These are phyloP conservation scores for Cryptotis parvus DNA, from an alignment of 2,113 vertebrate genomes.

Conservation along the genomic window DNA sequence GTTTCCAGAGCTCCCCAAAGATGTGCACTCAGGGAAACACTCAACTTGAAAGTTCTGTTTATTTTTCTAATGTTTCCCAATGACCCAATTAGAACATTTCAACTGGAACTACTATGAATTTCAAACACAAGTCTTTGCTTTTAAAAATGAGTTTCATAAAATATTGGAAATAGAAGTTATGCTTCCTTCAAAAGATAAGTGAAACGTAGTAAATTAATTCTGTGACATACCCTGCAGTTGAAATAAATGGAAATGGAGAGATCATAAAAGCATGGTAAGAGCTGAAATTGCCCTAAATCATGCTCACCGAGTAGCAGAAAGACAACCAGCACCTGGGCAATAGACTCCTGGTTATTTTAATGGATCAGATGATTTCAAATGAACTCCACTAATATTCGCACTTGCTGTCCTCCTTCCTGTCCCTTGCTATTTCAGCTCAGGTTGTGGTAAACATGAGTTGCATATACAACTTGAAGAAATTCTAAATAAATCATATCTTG, in stretches of 20 bases:
- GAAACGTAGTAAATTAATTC: slow-evolving; percentile 1
- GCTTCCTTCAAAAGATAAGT: neutral
- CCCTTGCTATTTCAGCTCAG: too few species aligned
- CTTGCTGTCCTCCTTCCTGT: too few species aligned
- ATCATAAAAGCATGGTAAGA: neutral
- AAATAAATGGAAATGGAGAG: neutral
- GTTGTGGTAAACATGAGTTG: too few species aligned
- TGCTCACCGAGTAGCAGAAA: neutral
- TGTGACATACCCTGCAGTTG: neutral
- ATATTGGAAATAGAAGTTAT: neutral
- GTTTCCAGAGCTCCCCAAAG: too few species aligned
- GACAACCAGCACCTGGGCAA: neutral
- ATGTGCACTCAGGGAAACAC: too few species aligned
- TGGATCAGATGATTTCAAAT: neutral
- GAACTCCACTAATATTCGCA: neutral
- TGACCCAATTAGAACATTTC: neutral
- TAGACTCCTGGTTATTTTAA: slow-evolving; percentile 23
- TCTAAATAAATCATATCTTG: too few species aligned
- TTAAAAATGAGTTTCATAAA: neutral
- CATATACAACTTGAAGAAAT: too few species aligned
- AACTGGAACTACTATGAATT: slow-evolving; percentile 1
- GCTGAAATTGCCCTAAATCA: neutral
- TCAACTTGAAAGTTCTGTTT: neutral
- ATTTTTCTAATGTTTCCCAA: slow-evolving; percentile 15
- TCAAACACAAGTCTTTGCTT: neutral